These are phyloP conservation scores for Danaus plexippus DNA, from an alignment of 1,140 invertebrate genomes.

Conservation along the genomic window DNA sequence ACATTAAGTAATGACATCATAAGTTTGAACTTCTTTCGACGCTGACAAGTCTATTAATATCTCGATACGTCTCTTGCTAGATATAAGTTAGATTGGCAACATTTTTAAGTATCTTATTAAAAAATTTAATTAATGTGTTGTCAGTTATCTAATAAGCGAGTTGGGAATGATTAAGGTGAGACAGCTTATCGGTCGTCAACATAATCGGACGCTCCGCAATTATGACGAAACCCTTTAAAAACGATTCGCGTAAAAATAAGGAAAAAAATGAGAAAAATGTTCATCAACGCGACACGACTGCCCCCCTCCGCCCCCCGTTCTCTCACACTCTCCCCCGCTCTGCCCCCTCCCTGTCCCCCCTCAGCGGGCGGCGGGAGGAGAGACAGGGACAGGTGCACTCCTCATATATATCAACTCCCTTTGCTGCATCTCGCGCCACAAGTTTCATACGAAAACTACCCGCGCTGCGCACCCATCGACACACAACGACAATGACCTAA, in stretches of 20 bases:
- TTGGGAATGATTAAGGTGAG: slow-evolving; percentile 12
- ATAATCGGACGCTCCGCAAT: slow-evolving; percentile 66
- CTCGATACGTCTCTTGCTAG: too few species aligned
- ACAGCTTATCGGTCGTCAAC: slow-evolving; percentile 52
- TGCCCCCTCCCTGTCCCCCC: slow-evolving; percentile 29
- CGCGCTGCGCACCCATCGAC: slow-evolving; percentile 51
- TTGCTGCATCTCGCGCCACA: slow-evolving; percentile 63
- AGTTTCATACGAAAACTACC: slow-evolving; percentile 69
- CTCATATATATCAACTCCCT: slow-evolving; percentile 31
- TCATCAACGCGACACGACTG: slow-evolving; percentile 70
- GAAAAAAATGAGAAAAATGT: slow-evolving; percentile 70
- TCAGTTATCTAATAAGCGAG: slow-evolving; percentile 7
- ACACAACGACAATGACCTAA: slow-evolving; percentile 27
- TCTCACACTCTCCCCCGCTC: slow-evolving; percentile 35
- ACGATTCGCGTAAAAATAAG: slow-evolving; percentile 69
- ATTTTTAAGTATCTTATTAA: too few species aligned
- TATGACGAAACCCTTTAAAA: slow-evolving; percentile 72
- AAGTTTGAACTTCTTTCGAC: too few species aligned
- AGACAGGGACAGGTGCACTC: slow-evolving; percentile 32
- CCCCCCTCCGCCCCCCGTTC: slow-evolving; percentile 32
- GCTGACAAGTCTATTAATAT: too few species aligned
- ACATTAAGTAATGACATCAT: too few species aligned
- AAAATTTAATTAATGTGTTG: slow-evolving; percentile 6
- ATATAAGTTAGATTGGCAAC: too few species aligned
- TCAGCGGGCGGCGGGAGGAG: slow-evolving; percentile 53